Conservation (phyloP, 2,888 invertebrate species). For the Watsonalla binaria region DNA sequence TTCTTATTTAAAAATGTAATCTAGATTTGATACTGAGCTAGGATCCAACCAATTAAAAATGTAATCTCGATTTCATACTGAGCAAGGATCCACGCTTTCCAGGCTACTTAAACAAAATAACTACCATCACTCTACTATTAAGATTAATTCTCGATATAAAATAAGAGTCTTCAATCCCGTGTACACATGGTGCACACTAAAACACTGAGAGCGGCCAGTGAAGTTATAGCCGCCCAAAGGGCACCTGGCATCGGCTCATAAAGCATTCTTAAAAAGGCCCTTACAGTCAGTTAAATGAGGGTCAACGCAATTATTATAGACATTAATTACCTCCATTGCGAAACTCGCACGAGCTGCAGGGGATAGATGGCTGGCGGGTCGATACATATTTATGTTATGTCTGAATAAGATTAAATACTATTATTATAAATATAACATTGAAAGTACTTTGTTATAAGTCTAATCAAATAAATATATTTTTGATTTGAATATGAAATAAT, state of each 20-base stretch:
- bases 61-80: too few species aligned
- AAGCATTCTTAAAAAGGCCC: constrained; percentile 41
- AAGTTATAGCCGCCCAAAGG: constrained; percentile 8
- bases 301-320: constrained; percentile 45
- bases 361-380: neutral
- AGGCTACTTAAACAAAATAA: too few species aligned
- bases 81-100: too few species aligned
- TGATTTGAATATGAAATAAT: too few species aligned
- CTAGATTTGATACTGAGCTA: too few species aligned
- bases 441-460: neutral
- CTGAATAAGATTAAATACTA: neutral
- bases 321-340: constrained; percentile 41
- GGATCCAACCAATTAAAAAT: too few species aligned
- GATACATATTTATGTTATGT: neutral
- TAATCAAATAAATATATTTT: neutral
- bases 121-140: too few species aligned
- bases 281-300: constrained; percentile 41
- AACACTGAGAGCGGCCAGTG: constrained; percentile 6
- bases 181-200: neutral
- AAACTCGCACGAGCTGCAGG: constrained; percentile 12
- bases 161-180: too few species aligned
- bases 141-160: too few species aligned
- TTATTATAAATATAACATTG: neutral
- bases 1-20: too few species aligned
- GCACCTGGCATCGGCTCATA: constrained; percentile 34